Base-by-base conservation (phyloP, 2,888 invertebrate genomes). In the Caenorhabditis sp. region DNA sequence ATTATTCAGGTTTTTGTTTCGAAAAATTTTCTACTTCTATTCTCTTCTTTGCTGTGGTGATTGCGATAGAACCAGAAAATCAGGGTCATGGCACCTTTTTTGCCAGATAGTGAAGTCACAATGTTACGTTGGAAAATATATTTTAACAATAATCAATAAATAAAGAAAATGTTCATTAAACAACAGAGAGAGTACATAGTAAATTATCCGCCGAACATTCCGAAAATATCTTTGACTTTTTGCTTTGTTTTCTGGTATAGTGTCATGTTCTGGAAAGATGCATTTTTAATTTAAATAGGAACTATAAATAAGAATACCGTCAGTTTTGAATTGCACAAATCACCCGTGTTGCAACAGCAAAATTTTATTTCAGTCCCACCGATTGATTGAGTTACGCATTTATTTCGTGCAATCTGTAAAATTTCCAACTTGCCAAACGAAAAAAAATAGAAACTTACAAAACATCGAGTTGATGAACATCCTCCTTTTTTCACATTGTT, bases 331-430 rank as follows among this genome's bases (percentile, higher is more conserved):
- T 79, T 79, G 66, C 79, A 79, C 49, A 79, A 60, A 60, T 79
- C 75, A 14, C 79, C 79, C n/a, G 69, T 69, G 58, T 79, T 79
- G 58, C 79, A 79, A 50, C 79, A 79, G 50, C 79, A 79, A 50
- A 79, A 77, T 24, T 69, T 58, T 49, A 75, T 59, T 50, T 67
- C 59, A 24, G 61, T 71, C 24, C 79, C 79, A 21, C 66, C 72
- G 21, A 79, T 37, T 1, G 61, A 57, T 49, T 79, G 74, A 1
- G 62, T 66, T n/a, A 77, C 58, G 58, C 79, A 79, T 27, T 77
- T 75, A 62, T 79, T 79, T 17, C 70, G 58, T 49, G 66, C 68
- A 14, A 77, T 31, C 69, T 69, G 66, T 31, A 58, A 67, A 23
- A 0, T 3, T 58, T 23, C 23, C 55, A 24, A 6, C 1, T 17